Conservation (phyloP, 2,888 invertebrate species). For the Macrosiphum euphorbiae region DNA sequence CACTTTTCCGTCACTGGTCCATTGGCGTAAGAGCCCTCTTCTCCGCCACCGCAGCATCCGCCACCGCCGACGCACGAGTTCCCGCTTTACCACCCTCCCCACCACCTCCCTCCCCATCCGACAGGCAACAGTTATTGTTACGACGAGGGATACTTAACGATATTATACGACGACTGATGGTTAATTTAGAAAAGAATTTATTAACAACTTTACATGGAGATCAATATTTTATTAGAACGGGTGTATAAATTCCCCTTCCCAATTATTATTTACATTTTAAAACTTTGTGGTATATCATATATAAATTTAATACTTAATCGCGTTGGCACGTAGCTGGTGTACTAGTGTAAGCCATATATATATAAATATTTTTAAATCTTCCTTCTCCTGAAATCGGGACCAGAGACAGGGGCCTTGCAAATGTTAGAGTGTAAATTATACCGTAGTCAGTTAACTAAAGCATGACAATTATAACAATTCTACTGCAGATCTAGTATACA, state of each 20-base stretch:
- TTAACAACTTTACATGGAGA: not conserved
- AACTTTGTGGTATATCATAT: not conserved
- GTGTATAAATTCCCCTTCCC: not conserved
- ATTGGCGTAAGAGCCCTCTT: not conserved
- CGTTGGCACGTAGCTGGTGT: not conserved
- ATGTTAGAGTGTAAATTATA: not conserved
- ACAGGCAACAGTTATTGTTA: not conserved
- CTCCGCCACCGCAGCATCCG: not conserved
- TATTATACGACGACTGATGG: not conserved
- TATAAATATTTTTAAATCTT: not conserved
- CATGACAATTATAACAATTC: not conserved
- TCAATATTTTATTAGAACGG: not conserved
- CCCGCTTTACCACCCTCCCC: not conserved
- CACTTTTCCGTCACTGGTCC: constrained; percentile 46
- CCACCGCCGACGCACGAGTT: not conserved
- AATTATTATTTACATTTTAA: not conserved
- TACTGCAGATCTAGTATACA: not conserved
- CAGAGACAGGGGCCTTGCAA: not conserved
- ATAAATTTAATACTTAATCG: not conserved
- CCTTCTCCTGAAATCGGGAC: not conserved
- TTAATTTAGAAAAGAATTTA: not conserved
- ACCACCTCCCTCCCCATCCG: not conserved
- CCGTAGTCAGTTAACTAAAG: not conserved
- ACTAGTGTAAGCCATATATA: not conserved
- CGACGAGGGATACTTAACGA: not conserved